Evolutionary conservation across 2,113 vertebrate genomes (phyloP), one percentile per base, ranked within the genome.

Genomic region (Gila orcuttii): DNA sequence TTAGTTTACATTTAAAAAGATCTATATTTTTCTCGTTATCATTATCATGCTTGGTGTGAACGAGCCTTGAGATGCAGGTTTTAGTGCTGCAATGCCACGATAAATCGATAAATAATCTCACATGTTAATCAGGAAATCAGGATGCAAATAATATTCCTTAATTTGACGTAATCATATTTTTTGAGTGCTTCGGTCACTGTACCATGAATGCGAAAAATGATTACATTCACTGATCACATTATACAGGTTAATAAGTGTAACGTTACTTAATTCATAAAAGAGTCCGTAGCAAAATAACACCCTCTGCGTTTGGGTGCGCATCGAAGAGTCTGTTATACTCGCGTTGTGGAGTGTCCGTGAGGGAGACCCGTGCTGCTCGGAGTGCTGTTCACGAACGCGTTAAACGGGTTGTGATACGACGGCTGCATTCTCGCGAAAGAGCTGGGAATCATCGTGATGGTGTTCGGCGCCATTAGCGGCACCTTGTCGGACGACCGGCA

Each of bases 371-470:
- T 96, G 90, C 97, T 98, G 94, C 97, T 98, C 86, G 97, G 97
- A 2, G 96, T 96, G 86, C 95, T 97, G 87, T 96, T 96, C 93
- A 97, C 93, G 76, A 93, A 93, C 78, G 93, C 97, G 79, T 96
- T 96, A 91, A 96, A 97, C 93, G 97, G 97, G 31, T 17, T 66
- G 60, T 96, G 96, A 93, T 97, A 96, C 75, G 97, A 90, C 68
- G 97, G 96, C 86, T 97, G 96, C 94, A 98, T 96, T 28, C 94
- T 96, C 28, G 95, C 95, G 87, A 99, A 93, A 0, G 97, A 96
- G 90, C 96, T 97, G 36, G 97, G 97, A 71, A 97, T 97, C 97
- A 99, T 97, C 90, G 97, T 97, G 92, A 97, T 97, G 92, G 97
- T 96, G 90, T 97, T 97, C 62, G 96, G 95, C 21, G 97, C 97